Evolutionary conservation across 2,888 invertebrate species (phyloP), one percentile per base, ranked within the genome.

Genomic region (Zeuzera pyrina): DNA sequence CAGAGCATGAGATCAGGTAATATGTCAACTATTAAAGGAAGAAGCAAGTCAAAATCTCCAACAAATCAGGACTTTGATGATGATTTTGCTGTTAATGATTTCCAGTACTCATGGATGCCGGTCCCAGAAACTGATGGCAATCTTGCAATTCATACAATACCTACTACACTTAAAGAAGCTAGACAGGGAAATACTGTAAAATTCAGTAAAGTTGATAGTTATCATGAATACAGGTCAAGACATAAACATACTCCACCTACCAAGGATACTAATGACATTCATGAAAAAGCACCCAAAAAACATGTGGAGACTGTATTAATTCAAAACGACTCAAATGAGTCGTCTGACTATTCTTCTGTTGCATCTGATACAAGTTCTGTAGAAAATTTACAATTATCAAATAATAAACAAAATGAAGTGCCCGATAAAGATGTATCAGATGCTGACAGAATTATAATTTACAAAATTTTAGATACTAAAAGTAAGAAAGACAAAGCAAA

Each of bases 191-290:
- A 71, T 33, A 53, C 55, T 23, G 79, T 81, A 0, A 78, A 74
- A 39, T 79, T 81, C 34, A 70, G 70, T 43, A 56, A 68, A 46
- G 59, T 68, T 3, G 74, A 79, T 36, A 77, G 70, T 38, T 81
- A 83, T 39, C 79, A 81, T 25, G 79, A 81, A 44, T 83, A 83
- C 39, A 62, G 83, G 29, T 77, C 79, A 2, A 57, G 73, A 1
- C 78, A 79, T 36, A 77, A 73, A 43, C 83, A 83, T 39, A 81
- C 83, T 1, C 83, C 83, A 5, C 83, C 83, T 0, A 81, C 83
- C 10, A 79, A 77, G 7, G 74, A 78, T 12, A 52, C 48, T 0
- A 30, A 35, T 16, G 43, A 38, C 4, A 44, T 57, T 13, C 22
- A 34, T 22, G 33, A 14, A 4, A 49, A 42, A 33, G 32, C 25